These are phyloP conservation scores for Oreochromis grahami DNA, from an alignment of 2,797 vertebrate genomes.

Conservation along the genomic window DNA sequence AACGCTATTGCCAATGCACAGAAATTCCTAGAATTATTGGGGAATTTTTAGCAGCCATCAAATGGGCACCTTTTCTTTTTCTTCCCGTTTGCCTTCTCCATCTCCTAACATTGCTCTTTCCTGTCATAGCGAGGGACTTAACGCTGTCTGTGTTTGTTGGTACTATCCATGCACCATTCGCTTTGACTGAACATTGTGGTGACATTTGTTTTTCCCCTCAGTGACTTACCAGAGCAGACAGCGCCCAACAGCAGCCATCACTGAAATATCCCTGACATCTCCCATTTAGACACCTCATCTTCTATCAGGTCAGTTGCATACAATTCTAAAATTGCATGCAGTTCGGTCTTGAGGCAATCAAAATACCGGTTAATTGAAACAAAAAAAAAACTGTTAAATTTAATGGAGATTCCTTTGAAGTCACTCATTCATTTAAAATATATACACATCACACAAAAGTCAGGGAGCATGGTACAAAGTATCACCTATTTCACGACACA, in stretches of 20 bases:
- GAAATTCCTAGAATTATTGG: not conserved
- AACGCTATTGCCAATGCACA: not conserved
- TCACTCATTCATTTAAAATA: not conserved
- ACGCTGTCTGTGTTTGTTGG: slow-evolving; percentile 5
- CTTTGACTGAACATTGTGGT: slow-evolving; percentile 23
- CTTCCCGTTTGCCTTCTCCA: not conserved
- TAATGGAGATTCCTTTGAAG: not conserved
- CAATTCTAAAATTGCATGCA: not conserved
- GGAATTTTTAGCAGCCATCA: not conserved
- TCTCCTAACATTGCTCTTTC: not conserved
- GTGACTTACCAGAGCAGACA: slow-evolving; percentile 11
- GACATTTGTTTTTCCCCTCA: slow-evolving; percentile 2
- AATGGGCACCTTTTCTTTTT: not conserved
- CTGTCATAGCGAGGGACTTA: not conserved
- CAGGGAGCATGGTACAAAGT: not conserved
- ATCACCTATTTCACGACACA: not conserved
- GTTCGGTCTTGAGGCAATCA: not conserved
- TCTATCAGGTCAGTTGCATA: not conserved
- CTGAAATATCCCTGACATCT: slow-evolving; percentile 18
- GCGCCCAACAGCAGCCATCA: not conserved
- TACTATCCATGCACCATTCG: slow-evolving; percentile 1
- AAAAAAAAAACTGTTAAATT: not conserved
- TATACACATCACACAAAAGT: not conserved
- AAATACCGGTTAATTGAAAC: not conserved
- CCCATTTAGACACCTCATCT: not conserved